Base-by-base conservation (phyloP, 1,140 invertebrate genomes). In the Solen grandis region DNA sequence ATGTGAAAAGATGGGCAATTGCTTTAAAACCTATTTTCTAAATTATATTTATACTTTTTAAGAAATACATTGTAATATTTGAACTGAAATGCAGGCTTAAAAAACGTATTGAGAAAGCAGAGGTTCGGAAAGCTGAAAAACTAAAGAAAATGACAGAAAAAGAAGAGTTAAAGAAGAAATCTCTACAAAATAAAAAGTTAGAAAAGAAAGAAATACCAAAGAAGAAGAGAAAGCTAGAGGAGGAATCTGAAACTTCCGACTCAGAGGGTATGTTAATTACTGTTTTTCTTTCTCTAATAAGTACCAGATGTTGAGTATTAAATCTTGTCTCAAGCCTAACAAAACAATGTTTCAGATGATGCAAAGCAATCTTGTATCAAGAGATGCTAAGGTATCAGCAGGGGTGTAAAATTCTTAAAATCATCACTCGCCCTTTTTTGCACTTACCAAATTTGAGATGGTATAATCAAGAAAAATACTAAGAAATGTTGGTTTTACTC, bases 151-250 rank as follows among this genome's bases (percentile, higher is more conserved):
- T 33, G 36, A 63, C 50, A 46, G 19, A 33, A 19, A 63, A 63
- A 38, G 35, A 57, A 38, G 35, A 19, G 3, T 5, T 33, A 13
- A 59, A 22, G 19, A 19, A 41, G 22, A 41, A 3, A 41, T 22
- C n/a, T 38, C 1, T 8, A n/a, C 16, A 35, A 19, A 68, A 46
- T 13, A 19, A 1, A 46, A 55, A 36, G 29, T 31, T 57, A 33
- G 50, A 35, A 35, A 36, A 46, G 38, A 46, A n/a, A n/a, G n/a
- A n/a, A n/a, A n/a, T n/a, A n/a, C n/a, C 46, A n/a, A n/a, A n/a
- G n/a, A n/a, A 31, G 66, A 70, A 70, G n/a, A 22, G 68, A 29
- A 70, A 70, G 22, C 22, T 55, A 8, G 68, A 70, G 13, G 63
- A 68, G 16, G 68, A 69, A 33, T 69, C 66, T 29, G 66, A 69